phyloP scores from a whole-genome alignment of 2,797 vertebrate species.

The Takifugu ocellatus region DNA sequence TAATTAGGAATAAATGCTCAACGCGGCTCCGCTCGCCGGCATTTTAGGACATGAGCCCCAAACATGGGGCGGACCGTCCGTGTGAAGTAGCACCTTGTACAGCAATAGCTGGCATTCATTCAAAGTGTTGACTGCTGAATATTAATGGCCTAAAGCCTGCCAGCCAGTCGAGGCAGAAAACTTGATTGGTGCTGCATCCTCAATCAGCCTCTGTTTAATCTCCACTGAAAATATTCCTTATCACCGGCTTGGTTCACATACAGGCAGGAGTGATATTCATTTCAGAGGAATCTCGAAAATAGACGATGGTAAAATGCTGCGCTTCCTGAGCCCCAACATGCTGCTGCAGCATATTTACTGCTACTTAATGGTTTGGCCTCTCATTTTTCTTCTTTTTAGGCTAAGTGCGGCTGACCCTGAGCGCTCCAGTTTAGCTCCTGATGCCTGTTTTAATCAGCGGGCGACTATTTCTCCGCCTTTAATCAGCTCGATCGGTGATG shows the following conservation, averaged over 20 bases:
- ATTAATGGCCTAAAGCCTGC: constrained; percentile 21
- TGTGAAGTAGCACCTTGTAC: constrained; percentile 6
- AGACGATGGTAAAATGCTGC: no score
- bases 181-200: constrained; percentile 9
- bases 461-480: constrained; percentile 18
- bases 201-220: constrained; percentile 16
- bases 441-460: constrained; percentile 41
- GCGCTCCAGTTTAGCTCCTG: constrained; percentile 19
- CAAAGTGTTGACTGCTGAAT: constrained; percentile 24
- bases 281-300: no score
- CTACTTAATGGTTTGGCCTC: constrained; percentile 1
- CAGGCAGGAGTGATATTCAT: no score
- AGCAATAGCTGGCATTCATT: constrained; percentile 18
- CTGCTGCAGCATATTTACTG: constrained; percentile 5
- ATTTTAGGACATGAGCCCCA: constrained; percentile 1
- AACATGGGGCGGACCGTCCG: constrained; percentile 6
- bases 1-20: constrained; percentile 1
- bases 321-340: background rate
- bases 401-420: constrained; percentile 19
- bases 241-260: no score
- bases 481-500: constrained; percentile 42
- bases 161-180: constrained; percentile 21
- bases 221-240: background rate
- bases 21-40: constrained; percentile 3
- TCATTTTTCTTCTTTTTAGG: background rate